Evolutionary conservation across 1,140 invertebrate genomes (phyloP), one percentile per base, ranked within the genome.

Genomic region (Atta cephalotes): DNA sequence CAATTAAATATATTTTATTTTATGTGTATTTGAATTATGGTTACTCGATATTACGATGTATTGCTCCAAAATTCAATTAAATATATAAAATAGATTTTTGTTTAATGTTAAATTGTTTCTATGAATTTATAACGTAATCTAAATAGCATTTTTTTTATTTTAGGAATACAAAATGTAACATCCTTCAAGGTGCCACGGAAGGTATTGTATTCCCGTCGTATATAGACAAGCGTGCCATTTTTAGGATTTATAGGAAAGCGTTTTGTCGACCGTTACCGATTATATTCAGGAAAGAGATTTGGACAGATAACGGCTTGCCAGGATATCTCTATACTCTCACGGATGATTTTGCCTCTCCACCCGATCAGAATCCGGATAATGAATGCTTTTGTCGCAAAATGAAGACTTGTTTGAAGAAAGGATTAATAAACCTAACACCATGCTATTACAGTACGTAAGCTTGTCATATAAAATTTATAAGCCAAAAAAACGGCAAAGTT

Each of bases 361-460:
- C 95, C 0, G 94, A 95, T 51, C 92, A 94, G 63, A 97, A 96
- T 87, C 94, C 96, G 0, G 95, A 97, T 0, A 97, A 97, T 51
- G 94, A 95, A 5, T 98, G 97, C 85, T 96, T 96, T 45, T 97
- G 97, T 88, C 93, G 91, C 10, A 94, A 96, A 6, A 94, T 93
- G 31, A 89, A 94, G 3, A 93, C 93, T 4, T 97, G 96, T 76
- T 90, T 97, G 12, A 96, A 96, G n/a, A 95, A 95, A 78, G 97
- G 97, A 0, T 89, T 97, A 0, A 96, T 96, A 0, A 96, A 96
- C 85, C 88, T 98, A 0, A 96, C 97, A 0, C 97, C 97, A 0
- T 98, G 97, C 91, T 97, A 97, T 87, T 98, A 97, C 93, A 96
- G 97, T 97, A 93, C 96, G 96, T 96, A 87, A 45, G 39, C 9